phyloP scores from a whole-genome alignment of 2,797 vertebrate species.

The Oreochromis grahami region DNA sequence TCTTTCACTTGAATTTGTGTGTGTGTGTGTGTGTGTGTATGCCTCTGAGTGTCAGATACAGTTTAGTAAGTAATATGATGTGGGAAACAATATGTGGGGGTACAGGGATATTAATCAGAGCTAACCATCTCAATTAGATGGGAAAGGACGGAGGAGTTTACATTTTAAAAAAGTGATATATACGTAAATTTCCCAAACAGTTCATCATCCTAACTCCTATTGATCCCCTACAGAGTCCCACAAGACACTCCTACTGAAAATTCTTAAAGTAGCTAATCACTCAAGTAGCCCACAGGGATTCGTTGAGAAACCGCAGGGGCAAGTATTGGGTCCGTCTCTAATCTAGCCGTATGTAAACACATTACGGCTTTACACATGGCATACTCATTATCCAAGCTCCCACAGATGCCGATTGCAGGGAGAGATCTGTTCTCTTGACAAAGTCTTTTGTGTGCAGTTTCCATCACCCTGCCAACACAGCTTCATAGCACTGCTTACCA shows the following conservation, averaged over 20 bases:
- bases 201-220: conserved; percentile 71
- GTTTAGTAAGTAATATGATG: conserved; percentile 29
- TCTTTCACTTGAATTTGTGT: conserved; percentile 6
- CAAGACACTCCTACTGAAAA: conserved; percentile 47
- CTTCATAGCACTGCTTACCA: conserved; percentile 5
- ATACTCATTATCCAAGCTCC: conserved; percentile 53
- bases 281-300: conserved; percentile 68
- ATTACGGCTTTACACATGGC: conserved; percentile 60
- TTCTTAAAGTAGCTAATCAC: conserved; percentile 74
- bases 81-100: conserved; percentile 16
- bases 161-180: conserved; percentile 51
- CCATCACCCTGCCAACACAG: conserved; percentile 36
- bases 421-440: conserved; percentile 41
- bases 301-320: conserved; percentile 59
- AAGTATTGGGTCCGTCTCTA: conserved; percentile 60
- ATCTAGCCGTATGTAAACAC: conserved; percentile 72
- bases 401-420: conserved; percentile 39
- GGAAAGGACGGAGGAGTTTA: conserved; percentile 24
- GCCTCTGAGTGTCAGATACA: conserved; percentile 26
- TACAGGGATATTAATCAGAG: conserved; percentile 47
- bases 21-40: not conserved
- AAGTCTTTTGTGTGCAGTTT: conserved; percentile 28
- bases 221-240: conserved; percentile 65
- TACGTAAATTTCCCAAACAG: conserved; percentile 43
- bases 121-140: conserved; percentile 50